Evolutionary conservation across 2,888 invertebrate genomes (phyloP).

Genomic region (Habroteleia sp.): DNA sequence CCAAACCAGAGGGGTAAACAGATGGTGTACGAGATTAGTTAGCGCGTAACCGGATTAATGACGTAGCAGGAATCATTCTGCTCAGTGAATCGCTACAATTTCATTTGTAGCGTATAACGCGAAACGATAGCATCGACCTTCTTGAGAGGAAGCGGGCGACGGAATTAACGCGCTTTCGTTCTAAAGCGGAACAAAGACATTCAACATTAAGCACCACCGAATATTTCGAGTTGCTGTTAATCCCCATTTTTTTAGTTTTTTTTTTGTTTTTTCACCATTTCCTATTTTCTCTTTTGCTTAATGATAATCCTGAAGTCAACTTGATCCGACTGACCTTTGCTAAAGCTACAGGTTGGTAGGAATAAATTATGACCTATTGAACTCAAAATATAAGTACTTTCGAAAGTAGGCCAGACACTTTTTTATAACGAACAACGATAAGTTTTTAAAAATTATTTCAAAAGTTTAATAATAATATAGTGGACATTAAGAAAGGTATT

Average conservation of each 20-base stretch:
- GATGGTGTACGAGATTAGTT: constrained; percentile 56
- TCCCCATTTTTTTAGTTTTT: background rate
- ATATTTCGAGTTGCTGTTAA: constrained; percentile 9
- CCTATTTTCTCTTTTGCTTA: background rate
- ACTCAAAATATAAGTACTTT: constrained; percentile 9
- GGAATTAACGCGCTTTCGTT: constrained; percentile 29
- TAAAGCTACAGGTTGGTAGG: constrained; percentile 42
- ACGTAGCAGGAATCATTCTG: constrained; percentile 56
- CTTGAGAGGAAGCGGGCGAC: constrained; percentile 19
- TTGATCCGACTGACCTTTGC: constrained; percentile 3
- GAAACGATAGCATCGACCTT: constrained; percentile 51
- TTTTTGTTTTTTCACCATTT: background rate
- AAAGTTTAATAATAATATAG: too few species aligned
- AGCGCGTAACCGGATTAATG: constrained; percentile 49
- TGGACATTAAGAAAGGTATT: too few species aligned
- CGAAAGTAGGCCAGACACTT: constrained; percentile 17
- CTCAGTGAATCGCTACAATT: constrained; percentile 54
- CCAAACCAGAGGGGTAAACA: constrained; percentile 29
- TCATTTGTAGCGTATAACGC: constrained; percentile 48
- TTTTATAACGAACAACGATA: too few species aligned
- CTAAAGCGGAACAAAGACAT: constrained; percentile 31
- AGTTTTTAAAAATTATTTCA: too few species aligned
- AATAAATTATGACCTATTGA: constrained; percentile 39
- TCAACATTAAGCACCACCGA: constrained; percentile 2
- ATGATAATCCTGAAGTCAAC: background rate